These are phyloP conservation scores for Mythimna ferrago DNA, from an alignment of 2,888 invertebrate genomes.

Conservation along the genomic window DNA sequence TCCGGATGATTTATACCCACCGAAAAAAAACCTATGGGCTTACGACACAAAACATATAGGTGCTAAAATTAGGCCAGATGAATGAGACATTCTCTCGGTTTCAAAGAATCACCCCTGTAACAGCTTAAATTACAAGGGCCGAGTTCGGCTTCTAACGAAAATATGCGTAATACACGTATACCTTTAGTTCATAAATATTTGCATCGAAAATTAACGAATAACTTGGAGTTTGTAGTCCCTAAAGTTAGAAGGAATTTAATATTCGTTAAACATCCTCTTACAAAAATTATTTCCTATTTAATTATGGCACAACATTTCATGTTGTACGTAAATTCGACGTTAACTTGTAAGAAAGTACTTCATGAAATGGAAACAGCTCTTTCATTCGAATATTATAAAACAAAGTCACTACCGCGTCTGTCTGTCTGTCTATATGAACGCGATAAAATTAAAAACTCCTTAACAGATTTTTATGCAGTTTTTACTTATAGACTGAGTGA, in stretches of 20 bases:
- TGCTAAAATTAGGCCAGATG: too few species aligned
- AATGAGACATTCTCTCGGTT: too few species aligned
- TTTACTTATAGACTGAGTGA: too few species aligned
- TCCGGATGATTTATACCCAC: too few species aligned
- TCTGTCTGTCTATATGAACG: too few species aligned
- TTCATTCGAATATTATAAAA: background rate
- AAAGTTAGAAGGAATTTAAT: slow-evolving; percentile 73
- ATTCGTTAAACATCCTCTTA: slow-evolving; percentile 66
- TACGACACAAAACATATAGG: too few species aligned
- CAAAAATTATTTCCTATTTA: slow-evolving; percentile 50
- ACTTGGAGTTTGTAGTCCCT: slow-evolving; percentile 65
- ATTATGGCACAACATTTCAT: slow-evolving; percentile 27
- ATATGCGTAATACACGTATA: slow-evolving; percentile 72
- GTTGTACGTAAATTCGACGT: background rate
- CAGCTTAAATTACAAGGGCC: slow-evolving; percentile 57
- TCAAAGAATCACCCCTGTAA: slow-evolving; percentile 30
- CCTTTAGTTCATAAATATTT: slow-evolving; percentile 74
- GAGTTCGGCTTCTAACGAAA: slow-evolving; percentile 66
- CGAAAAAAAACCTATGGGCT: too few species aligned
- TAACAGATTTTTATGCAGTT: too few species aligned
- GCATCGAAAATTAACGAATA: slow-evolving; percentile 67
- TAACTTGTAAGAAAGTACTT: slow-evolving; percentile 9
- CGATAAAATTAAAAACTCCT: too few species aligned
- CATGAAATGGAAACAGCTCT: slow-evolving; percentile 3
- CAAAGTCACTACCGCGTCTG: too few species aligned